phyloP scores from a whole-genome alignment of 2,888 invertebrate species.

The Parapristionchus giblindavisi region DNA sequence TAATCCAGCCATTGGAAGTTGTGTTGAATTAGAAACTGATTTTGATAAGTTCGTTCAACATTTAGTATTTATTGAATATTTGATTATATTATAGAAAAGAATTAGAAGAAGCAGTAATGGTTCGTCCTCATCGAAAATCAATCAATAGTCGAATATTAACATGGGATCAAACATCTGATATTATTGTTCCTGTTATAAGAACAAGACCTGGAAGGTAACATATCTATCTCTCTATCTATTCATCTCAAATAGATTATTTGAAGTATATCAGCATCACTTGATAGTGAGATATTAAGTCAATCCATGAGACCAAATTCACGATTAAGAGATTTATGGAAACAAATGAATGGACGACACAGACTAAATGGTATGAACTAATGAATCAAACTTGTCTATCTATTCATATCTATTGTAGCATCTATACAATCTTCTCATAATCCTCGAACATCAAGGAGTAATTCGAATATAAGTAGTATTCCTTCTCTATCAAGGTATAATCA shows the following conservation, averaged over 20 bases:
- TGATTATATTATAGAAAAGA: neutral
- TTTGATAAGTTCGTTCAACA: slow-evolving; percentile 9
- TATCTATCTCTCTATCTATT: neutral
- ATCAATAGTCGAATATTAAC: neutral
- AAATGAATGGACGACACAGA: slow-evolving; percentile 8
- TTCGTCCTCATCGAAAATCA: slow-evolving; percentile 7
- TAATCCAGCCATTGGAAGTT: slow-evolving; percentile 66
- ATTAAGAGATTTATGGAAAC: neutral
- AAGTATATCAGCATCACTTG: neutral
- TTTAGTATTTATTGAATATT: neutral
- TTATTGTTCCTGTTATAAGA: slow-evolving; percentile 18
- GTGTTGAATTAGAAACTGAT: slow-evolving; percentile 49
- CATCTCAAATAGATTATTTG: too few species aligned
- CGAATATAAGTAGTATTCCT: slow-evolving; percentile 1
- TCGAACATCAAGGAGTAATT: slow-evolving; percentile 12
- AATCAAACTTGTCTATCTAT: neutral
- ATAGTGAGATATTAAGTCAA: neutral
- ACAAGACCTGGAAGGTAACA: neutral
- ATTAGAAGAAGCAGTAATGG: slow-evolving; percentile 12
- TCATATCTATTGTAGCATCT: neutral
- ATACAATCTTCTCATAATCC: neutral
- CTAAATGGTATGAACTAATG: neutral
- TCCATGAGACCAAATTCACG: slow-evolving; percentile 14
- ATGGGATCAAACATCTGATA: slow-evolving; percentile 12
- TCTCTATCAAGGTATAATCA: slow-evolving; percentile 7